Evolutionary conservation across 2,113 vertebrate genomes (phyloP).

Genomic region (Leucopsar rothschildi): DNA sequence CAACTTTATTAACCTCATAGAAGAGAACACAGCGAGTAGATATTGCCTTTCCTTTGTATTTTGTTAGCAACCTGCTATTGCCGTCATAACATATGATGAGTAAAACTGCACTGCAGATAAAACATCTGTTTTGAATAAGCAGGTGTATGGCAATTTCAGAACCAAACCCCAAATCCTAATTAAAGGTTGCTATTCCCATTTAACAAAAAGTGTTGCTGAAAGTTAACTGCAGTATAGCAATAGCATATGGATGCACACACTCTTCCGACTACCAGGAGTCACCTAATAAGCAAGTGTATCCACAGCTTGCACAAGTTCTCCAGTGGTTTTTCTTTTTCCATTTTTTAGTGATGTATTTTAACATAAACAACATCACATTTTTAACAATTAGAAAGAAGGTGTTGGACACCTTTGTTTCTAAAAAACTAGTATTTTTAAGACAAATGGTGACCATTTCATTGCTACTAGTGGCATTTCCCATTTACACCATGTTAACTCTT

Average conservation of each 20-base stretch:
- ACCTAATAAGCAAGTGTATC: not conserved
- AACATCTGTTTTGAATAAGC: conserved; percentile 66
- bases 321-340: not conserved
- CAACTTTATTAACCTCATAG: conserved; percentile 64
- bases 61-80: conserved; percentile 61
- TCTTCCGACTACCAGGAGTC: not conserved
- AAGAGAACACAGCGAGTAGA: conserved; percentile 19
- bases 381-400: not conserved
- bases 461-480: not conserved
- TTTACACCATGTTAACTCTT: not conserved
- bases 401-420: not conserved
- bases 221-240: conserved; percentile 11
- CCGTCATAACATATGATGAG: conserved; percentile 59
- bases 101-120: conserved; percentile 58
- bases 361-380: not conserved
- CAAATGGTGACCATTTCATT: not conserved
- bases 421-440: not conserved
- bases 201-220: conserved; percentile 35
- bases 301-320: not conserved
- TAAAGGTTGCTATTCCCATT: conserved; percentile 52
- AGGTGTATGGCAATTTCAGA: conserved; percentile 60
- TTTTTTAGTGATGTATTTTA: not conserved
- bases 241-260: not conserved
- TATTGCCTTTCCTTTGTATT: conserved; percentile 60
- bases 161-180: conserved; percentile 57